Percentiles rank a stretch among this genome's conserved stretches.
Evolutionary conservation across 2,113 vertebrate genomes (phyloP).

Genomic region (Epinephelus fuscoguttatus): DNA sequence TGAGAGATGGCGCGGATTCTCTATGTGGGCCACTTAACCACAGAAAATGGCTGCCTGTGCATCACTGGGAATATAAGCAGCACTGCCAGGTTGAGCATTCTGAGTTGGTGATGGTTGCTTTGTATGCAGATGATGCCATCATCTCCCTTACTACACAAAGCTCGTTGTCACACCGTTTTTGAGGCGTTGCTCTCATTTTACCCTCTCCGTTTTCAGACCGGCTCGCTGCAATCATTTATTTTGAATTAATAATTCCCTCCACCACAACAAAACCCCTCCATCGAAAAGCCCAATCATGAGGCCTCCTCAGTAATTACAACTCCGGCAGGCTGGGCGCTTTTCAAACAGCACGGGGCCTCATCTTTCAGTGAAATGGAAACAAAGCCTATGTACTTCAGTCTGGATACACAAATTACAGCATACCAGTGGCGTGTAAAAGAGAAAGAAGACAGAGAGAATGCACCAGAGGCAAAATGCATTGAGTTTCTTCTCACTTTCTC

Average conservation of each 20-base stretch:
- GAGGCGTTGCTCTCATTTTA: constrained; percentile 17
- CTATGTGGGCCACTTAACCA: constrained; percentile 75
- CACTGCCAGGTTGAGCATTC: constrained; percentile 27
- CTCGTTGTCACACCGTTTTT: neutral
- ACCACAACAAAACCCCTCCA: constrained; percentile 24
- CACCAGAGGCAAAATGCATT: constrained; percentile 71
- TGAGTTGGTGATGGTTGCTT: constrained; percentile 19
- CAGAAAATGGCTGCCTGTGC: constrained; percentile 65
- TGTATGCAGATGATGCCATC: constrained; percentile 51
- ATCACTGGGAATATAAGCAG: constrained; percentile 39
- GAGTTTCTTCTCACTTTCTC: constrained; percentile 69
- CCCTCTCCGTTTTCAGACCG: constrained; percentile 24
- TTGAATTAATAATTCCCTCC: constrained; percentile 50
- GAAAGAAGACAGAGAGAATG: constrained; percentile 59
- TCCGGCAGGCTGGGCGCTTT: constrained; percentile 44
- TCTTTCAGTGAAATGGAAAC: constrained; percentile 64
- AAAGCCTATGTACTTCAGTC: constrained; percentile 60
- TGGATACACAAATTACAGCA: constrained; percentile 70
- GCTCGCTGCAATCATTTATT: constrained; percentile 44
- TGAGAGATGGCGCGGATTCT: constrained; percentile 68
- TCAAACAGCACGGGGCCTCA: constrained; percentile 57
- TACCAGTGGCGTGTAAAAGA: constrained; percentile 62
- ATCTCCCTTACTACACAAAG: constrained; percentile 21
- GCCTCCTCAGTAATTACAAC: constrained; percentile 66
- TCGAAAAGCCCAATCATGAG: constrained; percentile 42